A percentile compares a stretch with the other conserved stretches of the same genome.
phyloP scores from a whole-genome alignment of 2,888 invertebrate genomes.

The Polyploca ridens region DNA sequence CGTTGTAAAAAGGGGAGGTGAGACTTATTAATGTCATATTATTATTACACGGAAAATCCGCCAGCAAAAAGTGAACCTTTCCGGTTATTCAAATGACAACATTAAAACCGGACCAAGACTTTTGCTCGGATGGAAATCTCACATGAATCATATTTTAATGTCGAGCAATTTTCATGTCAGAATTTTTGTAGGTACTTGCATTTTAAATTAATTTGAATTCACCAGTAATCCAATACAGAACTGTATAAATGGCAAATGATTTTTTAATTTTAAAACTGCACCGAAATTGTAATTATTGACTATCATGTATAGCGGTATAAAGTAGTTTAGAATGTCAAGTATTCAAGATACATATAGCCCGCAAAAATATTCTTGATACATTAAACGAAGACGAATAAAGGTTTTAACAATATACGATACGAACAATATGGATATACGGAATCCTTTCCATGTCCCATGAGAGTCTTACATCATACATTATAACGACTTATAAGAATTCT shows the following conservation, averaged over 20 bases:
- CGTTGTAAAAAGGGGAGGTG: conserved; percentile 57
- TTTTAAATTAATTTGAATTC: neutral
- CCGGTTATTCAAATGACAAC: conserved; percentile 68
- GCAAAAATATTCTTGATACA: neutral
- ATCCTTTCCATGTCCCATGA: neutral
- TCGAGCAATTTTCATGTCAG: neutral
- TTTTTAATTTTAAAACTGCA: too few relatives aligned
- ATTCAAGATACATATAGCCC: neutral
- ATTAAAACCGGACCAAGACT: conserved; percentile 51
- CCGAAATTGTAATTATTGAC: too few relatives aligned
- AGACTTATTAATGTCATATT: conserved; percentile 75
- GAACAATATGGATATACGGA: neutral
- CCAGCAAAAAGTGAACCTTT: conserved; percentile 66
- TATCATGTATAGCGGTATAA: too few relatives aligned
- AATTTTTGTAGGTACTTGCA: neutral
- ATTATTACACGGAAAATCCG: conserved; percentile 61
- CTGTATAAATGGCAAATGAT: neutral
- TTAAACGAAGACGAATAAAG: neutral
- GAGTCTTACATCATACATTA: conserved; percentile 1
- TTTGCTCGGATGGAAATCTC: conserved; percentile 3
- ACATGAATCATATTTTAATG: conserved; percentile 3
- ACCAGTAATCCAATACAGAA: neutral
- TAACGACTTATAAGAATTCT: neutral
- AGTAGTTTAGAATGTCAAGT: too few relatives aligned
- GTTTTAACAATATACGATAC: neutral